Evolutionary conservation across 2,113 vertebrate genomes (phyloP).

Genomic region (Galbula dea): DNA sequence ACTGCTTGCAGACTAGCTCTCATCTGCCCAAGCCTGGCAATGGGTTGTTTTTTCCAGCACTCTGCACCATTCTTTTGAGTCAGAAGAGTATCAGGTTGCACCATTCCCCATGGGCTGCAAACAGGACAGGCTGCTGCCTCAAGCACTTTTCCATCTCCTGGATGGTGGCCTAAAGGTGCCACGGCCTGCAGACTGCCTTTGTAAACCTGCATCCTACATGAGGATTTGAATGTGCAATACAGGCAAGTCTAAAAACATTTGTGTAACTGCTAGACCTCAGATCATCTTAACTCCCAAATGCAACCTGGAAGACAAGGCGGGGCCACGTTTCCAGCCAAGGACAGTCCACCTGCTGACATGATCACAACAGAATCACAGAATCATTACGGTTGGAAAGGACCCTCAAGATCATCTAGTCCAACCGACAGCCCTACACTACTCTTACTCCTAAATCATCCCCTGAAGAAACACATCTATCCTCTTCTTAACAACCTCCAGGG

Average conservation of each 20-base stretch:
- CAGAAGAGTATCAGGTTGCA: not conserved
- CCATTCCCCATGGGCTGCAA: not conserved
- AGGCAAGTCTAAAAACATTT: not conserved
- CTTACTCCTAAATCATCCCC: too few relatives aligned
- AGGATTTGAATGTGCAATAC: not conserved
- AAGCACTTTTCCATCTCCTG: not conserved
- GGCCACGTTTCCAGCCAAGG: not conserved
- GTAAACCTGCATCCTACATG: not conserved
- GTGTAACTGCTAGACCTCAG: not conserved
- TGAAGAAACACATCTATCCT: too few relatives aligned
- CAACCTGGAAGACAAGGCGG: not conserved
- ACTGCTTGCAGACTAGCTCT: not conserved
- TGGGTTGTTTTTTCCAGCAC: not conserved
- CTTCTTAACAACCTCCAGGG: too few relatives aligned
- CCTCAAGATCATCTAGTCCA: too few relatives aligned
- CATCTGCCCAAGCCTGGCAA: not conserved
- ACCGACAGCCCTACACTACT: too few relatives aligned
- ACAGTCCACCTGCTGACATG: not conserved
- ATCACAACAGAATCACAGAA: too few relatives aligned
- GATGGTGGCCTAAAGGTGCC: not conserved
- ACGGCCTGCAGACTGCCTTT: not conserved
- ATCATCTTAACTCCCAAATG: not conserved
- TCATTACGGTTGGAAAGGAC: too few relatives aligned
- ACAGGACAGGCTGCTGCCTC: not conserved
- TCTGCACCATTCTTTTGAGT: not conserved